Evolutionary conservation across 2,113 vertebrate genomes (phyloP).

Genomic region (Clarias gariepinus): DNA sequence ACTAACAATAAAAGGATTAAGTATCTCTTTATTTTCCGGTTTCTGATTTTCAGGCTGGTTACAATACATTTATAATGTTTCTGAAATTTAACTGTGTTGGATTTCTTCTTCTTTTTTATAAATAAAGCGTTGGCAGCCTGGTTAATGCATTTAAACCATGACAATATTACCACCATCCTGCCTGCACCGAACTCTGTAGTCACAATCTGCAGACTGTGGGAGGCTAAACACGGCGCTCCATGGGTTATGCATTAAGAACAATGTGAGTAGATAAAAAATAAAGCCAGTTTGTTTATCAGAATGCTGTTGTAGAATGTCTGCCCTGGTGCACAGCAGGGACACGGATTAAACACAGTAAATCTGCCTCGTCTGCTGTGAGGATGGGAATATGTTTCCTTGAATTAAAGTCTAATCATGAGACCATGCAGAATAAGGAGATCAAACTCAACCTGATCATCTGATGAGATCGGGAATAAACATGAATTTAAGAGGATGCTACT

Average conservation of each 20-base stretch:
- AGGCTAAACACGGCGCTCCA: background rate
- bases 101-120: no score
- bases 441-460: background rate
- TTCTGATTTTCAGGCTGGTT: background rate
- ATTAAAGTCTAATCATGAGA: background rate
- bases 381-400: background rate
- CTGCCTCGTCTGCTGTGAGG: background rate
- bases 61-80: background rate
- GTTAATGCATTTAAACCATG: background rate
- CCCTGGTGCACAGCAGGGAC: background rate
- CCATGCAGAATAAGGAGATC: background rate
- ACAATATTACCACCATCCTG: background rate
- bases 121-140: no score
- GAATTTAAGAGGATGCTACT: background rate
- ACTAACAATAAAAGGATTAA: background rate
- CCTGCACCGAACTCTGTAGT: background rate
- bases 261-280: background rate
- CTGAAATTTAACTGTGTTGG: background rate
- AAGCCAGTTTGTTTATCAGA: background rate
- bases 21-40: background rate
- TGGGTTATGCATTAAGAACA: background rate
- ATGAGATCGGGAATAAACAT: background rate
- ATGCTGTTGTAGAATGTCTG: background rate
- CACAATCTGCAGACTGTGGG: background rate
- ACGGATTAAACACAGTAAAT: background rate